Evolutionary conservation across 35 echinoderm and acorn worm species (phyloP), one percentile per base, ranked within the genome.

Genomic region (Heliocidaris tuberculata): DNA sequence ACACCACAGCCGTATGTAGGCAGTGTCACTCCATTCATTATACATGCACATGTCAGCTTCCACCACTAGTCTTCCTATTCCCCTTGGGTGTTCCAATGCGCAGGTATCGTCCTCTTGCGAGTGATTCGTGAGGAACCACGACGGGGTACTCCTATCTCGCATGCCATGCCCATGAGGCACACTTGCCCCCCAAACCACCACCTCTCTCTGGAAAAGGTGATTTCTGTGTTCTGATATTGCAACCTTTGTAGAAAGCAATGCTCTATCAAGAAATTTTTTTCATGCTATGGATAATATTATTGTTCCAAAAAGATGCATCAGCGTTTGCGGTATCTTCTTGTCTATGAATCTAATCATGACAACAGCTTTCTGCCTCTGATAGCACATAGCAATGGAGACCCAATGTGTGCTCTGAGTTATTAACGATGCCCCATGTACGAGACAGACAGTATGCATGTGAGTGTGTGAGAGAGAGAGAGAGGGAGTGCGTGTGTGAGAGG

Each of bases 11-110:
- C 13, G 50, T 52, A 13, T 31, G 48, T 52, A 49, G 50, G 47
- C 29, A 52, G 91, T 59, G 91, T 93, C 91, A 93, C 48, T 50
- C 91, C 91, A 93, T 93, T 93, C 91, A 93, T 93, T 93, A 93
- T 93, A 93, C 91, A 93, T 93, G 91, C 50, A 30, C 91, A 59
- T 93, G 91, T 93, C 91, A 30, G 50, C 48, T 49, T 56, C 16
- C 48, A 49, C 47, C 48, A 31, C 17, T 59, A 32, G 29, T 13
- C 91, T 30, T 49, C 13, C 91, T n/a, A 93, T 49, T 93, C 91
- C 91, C 91, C 50, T 30, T 93, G 91, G 91, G 91, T 59, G n/a
- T 48, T 30, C 9, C 50, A 59, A 30, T 93, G 91, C 50, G 29
- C 91, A 59, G 48, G 47, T 49, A 59, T 59, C 91, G 50, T 93